Evolutionary conservation across 2,797 vertebrate species (phyloP).

Genomic region (Leptatherina wallacei): DNA sequence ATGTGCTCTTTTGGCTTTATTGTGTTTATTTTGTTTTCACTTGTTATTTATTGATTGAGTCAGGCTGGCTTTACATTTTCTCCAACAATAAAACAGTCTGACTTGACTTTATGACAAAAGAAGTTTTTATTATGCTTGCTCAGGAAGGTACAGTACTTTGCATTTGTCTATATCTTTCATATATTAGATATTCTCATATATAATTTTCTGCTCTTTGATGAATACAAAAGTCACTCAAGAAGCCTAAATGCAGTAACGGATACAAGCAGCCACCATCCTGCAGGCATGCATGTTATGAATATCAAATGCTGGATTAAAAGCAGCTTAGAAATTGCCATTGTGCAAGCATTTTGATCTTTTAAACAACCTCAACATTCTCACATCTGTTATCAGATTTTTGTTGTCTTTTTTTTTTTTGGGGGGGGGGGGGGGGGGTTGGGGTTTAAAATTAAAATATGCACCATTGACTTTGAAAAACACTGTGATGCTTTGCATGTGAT

Average conservation of each 20-base stretch:
- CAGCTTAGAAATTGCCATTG: slow-evolving; percentile 23
- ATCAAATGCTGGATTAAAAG: slow-evolving; percentile 34
- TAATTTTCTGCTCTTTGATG: not conserved
- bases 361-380: slow-evolving; percentile 32
- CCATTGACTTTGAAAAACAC: slow-evolving; percentile 54
- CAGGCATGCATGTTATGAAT: slow-evolving; percentile 26
- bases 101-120: not conserved
- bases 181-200: not conserved
- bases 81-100: slow-evolving; percentile 10
- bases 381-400: slow-evolving; percentile 31
- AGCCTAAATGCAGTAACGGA: slow-evolving; percentile 4
- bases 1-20: slow-evolving; percentile 25
- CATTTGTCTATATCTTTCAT: not conserved
- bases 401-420: not conserved
- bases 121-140: too few species aligned
- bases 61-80: slow-evolving; percentile 22
- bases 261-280: not conserved
- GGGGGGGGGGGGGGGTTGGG: slow-evolving; percentile 14
- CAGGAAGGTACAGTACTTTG: too few species aligned
- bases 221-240: not conserved
- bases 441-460: slow-evolving; percentile 42
- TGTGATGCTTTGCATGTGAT: slow-evolving; percentile 47
- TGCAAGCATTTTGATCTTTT: slow-evolving; percentile 37
- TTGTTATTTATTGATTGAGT: slow-evolving; percentile 31
- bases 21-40: slow-evolving; percentile 51